Percentiles rank a stretch among this genome's conserved stretches.
phyloP scores from a whole-genome alignment of 53 echinoderm and acorn worm species.

The Glandiceps talaboti region DNA sequence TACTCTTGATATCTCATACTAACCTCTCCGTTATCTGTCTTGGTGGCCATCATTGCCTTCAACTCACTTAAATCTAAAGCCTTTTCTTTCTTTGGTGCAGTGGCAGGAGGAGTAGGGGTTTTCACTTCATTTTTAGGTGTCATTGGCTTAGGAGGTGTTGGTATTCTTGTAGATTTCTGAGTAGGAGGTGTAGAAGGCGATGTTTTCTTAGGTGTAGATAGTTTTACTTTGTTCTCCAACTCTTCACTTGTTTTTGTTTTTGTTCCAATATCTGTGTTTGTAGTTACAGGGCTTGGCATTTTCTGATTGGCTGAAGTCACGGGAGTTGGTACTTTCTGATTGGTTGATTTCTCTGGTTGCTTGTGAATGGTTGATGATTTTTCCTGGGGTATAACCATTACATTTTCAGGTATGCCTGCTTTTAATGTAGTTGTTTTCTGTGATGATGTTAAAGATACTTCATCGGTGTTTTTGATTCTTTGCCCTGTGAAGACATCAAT shows the following conservation, averaged over 20 bases:
- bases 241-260: too few relatives aligned
- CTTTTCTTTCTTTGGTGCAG: too few relatives aligned
- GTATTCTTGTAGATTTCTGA: not conserved
- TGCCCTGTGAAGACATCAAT: not conserved
- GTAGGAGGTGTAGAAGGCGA: too few relatives aligned
- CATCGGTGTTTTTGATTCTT: not conserved
- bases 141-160: not conserved
- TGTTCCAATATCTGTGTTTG: not conserved
- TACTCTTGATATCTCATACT: not conserved
- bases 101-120: too few relatives aligned
- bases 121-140: not conserved
- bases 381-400: not conserved
- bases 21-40: not conserved
- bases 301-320: not conserved
- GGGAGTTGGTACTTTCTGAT: not conserved
- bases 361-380: not conserved
- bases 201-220: too few relatives aligned
- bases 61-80: not conserved
- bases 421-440: not conserved
- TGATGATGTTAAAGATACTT: not conserved
- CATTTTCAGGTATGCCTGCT: not conserved
- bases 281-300: not conserved
- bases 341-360: not conserved
- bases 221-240: too few relatives aligned
- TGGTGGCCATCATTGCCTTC: not conserved